Base-by-base conservation (phyloP, 1,140 invertebrate genomes). In the Cydia pomonella region DNA sequence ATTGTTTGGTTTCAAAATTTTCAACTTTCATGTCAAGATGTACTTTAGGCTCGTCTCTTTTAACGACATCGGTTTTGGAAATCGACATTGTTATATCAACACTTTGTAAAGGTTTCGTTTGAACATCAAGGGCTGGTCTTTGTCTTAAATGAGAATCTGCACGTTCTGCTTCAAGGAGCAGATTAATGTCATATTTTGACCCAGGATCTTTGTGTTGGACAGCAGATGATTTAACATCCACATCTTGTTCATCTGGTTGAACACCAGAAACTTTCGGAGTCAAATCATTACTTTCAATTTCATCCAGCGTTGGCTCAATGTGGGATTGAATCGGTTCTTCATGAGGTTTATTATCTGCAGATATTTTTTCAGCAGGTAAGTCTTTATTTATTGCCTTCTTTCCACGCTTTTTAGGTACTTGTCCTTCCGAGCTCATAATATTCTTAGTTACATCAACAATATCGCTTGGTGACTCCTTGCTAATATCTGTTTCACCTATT, bases 11-110 rank as follows among this genome's bases (percentile, higher is more conserved):
- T 73, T 86, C 84, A 69, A 75, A 82, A 0, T 84, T 77, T 81
- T 87, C 86, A 74, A 90, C 75, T 78, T 85, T 89, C 3, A 91
- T 69, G 62, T 93, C 85, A 13, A 88, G 53, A 76, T 85, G 78
- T 18, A 91, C 80, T 75, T 84, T 86, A 1, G 90, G 89, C 75
- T 88, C 76, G 7, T 69, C 41, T 74, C 80, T 79, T 25, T 80
- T 78, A n/a, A 53, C 73, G 23, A 77, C 47, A 76, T 83, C 82
- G n/a, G 81, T 75, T 80, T 91, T 88, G 18, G 80, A 74, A 62
- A 92, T 77, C 27, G 86, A 86, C 77, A 90, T 80, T 44, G 82
- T 82, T 73, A 92, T 88, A 59, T 92, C 89, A 10, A 91, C 75
- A 72, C 83, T 87, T 78, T 87, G 78, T 72, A 76, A 59, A 18